Base-by-base conservation (phyloP, 2,888 invertebrate genomes). In the Pinctada fucata region DNA sequence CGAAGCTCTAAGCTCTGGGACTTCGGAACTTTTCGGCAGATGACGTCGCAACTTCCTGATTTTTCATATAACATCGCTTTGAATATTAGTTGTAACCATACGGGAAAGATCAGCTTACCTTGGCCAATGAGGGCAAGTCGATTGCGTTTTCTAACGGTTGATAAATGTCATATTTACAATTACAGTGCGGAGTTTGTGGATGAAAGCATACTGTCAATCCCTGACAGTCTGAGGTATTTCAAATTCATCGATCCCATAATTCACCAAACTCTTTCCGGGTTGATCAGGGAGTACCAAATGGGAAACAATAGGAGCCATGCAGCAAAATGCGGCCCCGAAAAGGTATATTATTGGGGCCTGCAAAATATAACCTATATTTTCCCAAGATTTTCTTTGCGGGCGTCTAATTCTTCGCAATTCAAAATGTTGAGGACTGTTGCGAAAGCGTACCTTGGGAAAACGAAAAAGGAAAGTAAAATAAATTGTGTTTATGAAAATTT, bases 111-210 rank as follows among this genome's bases (percentile, higher is more conserved):
- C 4, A 4, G 45, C 3, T 69, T 78, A n/a, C 78, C 78, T 16
- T 78, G 73, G 68, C 78, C 78, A 13, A 73, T 73, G 63, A 49
- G 78, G 45, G 78, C 78, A 4, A 63, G 31, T 49, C 52, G 51
- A 10, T 49, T 78, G 45, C 31, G 49, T 2, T 73, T 73, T 73
- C n/a, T 78, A 10, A 58, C 63, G 5, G 69, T 78, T 3, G 48
- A 63, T 3, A 45, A 68, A 6, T 78, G 78, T 16, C 31, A 48
- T 47, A 78, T 78, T 31, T n/a, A 67, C 6, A 64, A 69, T 16
- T 73, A 73, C 64, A 68, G 50, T 31, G 58, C 45, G 6, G 78
- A 78, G 49, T 68, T 58, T 16, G 73, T 63, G 16, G 73, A 78
- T 16, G 13, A 69, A 6, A 63, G 51, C 16, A 69, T 73, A 50